These are phyloP conservation scores for Dendrolimus pini DNA, from an alignment of 2,888 invertebrate genomes.

Conservation along the genomic window DNA sequence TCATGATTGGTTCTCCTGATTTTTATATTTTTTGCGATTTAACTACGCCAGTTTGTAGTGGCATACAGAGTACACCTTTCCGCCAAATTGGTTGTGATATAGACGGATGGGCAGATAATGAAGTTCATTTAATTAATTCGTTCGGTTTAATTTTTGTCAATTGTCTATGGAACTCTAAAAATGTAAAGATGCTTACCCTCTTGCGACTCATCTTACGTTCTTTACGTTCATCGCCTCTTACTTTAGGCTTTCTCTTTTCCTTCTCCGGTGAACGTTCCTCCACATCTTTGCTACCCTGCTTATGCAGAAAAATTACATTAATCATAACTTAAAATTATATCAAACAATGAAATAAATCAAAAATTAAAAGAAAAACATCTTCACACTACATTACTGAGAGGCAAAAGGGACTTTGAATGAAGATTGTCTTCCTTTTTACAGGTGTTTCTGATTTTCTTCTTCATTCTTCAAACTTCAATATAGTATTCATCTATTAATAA, in stretches of 20 bases:
- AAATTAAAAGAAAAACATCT: slow-evolving; percentile 5
- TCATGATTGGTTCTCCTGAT: too few species aligned
- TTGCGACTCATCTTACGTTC: slow-evolving; percentile 89
- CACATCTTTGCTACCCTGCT: slow-evolving; percentile 77
- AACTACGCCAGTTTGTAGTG: too few species aligned
- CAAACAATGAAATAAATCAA: neutral
- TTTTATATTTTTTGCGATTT: too few species aligned
- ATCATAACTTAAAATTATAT: slow-evolving; percentile 2
- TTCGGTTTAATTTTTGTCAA: too few species aligned
- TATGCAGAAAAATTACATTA: slow-evolving; percentile 44
- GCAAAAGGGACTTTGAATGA: slow-evolving; percentile 53
- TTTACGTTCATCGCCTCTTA: slow-evolving; percentile 77
- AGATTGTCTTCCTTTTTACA: slow-evolving; percentile 17
- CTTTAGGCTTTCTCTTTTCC: slow-evolving; percentile 83
- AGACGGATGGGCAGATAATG: too few species aligned
- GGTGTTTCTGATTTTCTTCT: too few species aligned
- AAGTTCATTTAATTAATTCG: too few species aligned
- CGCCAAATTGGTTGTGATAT: too few species aligned
- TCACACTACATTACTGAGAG: slow-evolving; percentile 17
- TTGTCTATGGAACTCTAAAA: neutral
- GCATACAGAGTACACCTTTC: too few species aligned
- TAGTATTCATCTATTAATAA: too few species aligned
- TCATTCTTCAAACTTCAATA: too few species aligned
- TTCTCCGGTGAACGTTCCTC: slow-evolving; percentile 80
- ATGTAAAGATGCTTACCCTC: slow-evolving; percentile 73